A percentile compares a stretch with the other conserved stretches of the same genome.
phyloP scores from a whole-genome alignment of 2,113 vertebrate species.

The Crotalus horridus region DNA sequence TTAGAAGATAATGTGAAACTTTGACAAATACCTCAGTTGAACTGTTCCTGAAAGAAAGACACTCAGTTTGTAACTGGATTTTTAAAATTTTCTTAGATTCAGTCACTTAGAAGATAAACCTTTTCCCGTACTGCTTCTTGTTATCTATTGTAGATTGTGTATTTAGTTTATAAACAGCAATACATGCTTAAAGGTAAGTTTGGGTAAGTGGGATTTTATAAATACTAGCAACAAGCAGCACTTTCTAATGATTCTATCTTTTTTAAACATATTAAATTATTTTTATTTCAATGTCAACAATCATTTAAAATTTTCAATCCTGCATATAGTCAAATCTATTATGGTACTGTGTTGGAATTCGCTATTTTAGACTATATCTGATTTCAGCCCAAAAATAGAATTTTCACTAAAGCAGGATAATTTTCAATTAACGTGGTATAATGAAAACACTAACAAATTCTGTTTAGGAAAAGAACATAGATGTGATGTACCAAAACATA shows the following conservation, averaged over 20 bases:
- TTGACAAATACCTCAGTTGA: conserved; percentile 54
- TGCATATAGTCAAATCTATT: not conserved
- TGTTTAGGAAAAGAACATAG: not conserved
- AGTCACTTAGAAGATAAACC: not conserved
- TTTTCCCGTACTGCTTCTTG: conserved; percentile 4
- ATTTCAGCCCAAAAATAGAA: not conserved
- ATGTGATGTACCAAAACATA: not conserved
- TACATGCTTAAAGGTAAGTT: not conserved
- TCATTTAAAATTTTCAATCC: not conserved
- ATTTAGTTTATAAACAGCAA: not conserved
- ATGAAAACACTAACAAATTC: not conserved
- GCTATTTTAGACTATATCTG: not conserved
- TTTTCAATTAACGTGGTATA: not conserved
- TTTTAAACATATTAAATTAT: not conserved
- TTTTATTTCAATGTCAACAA: not conserved
- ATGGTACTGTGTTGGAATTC: not conserved
- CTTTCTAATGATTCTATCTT: not conserved
- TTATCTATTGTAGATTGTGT: not conserved
- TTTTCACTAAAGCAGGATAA: not conserved
- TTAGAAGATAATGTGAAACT: conserved; percentile 87
- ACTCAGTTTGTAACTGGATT: conserved; percentile 36
- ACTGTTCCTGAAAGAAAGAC: conserved; percentile 5
- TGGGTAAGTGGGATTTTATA: not conserved
- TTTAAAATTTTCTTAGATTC: conserved; percentile 1
- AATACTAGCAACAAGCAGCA: not conserved